phyloP scores from a whole-genome alignment of 2,113 vertebrate species.

The Harpagus bidentatus region DNA sequence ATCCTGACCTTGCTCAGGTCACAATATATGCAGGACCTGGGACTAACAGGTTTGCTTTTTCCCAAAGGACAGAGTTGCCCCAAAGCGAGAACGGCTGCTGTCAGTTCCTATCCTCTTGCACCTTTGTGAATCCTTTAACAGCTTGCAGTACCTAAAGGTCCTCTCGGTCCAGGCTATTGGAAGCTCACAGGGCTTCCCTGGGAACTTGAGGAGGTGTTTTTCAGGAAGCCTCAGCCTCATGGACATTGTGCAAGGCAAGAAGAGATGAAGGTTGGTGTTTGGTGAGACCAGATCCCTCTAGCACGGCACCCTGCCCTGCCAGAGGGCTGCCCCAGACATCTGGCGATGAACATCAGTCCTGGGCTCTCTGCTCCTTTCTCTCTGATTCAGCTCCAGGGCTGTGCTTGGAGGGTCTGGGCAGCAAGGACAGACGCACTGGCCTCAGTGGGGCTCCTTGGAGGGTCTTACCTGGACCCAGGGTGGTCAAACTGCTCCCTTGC shows the following conservation, averaged over 20 bases:
- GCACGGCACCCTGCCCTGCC: neutral
- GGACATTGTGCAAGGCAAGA: neutral
- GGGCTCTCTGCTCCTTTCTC: neutral
- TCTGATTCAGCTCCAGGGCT: neutral
- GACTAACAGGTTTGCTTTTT: neutral
- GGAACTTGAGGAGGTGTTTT: neutral
- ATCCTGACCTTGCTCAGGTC: neutral
- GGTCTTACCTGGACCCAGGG: neutral
- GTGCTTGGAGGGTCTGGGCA: neutral
- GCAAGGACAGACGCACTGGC: neutral
- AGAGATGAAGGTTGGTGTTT: neutral
- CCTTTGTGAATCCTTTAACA: neutral
- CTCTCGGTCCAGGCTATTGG: neutral
- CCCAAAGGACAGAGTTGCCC: neutral
- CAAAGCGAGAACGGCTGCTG: neutral
- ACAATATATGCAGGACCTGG: neutral
- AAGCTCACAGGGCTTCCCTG: neutral
- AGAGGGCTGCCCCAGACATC: neutral
- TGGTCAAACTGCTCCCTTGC: neutral
- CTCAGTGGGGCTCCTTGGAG: neutral
- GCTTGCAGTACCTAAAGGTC: neutral
- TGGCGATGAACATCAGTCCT: neutral
- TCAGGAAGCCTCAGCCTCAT: neutral
- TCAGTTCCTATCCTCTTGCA: neutral
- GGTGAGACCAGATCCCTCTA: neutral